A percentile compares a stretch with the other conserved stretches of the same genome.
Evolutionary conservation across 1,140 invertebrate genomes (phyloP).

Genomic region (Latrodectus geometricus): DNA sequence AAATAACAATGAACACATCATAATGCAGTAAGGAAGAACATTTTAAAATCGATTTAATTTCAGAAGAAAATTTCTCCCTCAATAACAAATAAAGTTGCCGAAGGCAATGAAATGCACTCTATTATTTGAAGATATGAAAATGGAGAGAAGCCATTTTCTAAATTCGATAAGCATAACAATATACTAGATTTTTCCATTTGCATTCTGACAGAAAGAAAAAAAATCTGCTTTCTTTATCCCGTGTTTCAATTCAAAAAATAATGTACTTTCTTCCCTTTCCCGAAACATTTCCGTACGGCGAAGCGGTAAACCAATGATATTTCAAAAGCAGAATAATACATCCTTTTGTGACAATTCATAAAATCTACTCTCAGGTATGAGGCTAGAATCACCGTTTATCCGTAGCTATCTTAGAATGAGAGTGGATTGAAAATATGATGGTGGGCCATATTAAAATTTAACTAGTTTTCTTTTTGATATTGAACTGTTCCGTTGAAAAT

Average conservation of each 20-base stretch:
- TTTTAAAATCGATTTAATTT: too few relatives aligned
- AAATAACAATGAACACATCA: too few relatives aligned
- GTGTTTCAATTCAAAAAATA: conserved; percentile 43
- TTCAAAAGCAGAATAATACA: conserved; percentile 9
- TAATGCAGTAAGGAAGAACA: too few relatives aligned
- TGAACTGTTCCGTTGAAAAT: too few relatives aligned
- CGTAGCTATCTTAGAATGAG: too few relatives aligned
- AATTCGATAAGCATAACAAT: conserved; percentile 52
- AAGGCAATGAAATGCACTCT: conserved; percentile 27
- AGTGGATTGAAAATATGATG: too few relatives aligned
- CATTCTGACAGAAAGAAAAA: conserved; percentile 31
- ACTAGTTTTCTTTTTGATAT: too few relatives aligned
- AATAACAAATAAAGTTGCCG: background rate
- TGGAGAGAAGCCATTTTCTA: conserved; percentile 35
- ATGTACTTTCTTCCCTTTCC: conserved; percentile 6
- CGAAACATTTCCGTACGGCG: conserved; percentile 12
- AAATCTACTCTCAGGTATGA: background rate
- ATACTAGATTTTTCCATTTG: conserved; percentile 53
- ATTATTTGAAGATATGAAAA: conserved; percentile 45
- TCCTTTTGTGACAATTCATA: conserved; percentile 19
- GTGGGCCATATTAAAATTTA: too few relatives aligned
- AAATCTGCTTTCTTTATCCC: conserved; percentile 36
- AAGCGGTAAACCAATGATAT: conserved; percentile 20
- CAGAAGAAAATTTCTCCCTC: too few relatives aligned
- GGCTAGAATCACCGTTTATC: background rate